Evolutionary conservation across 2,113 vertebrate genomes (phyloP), one percentile per base, ranked within the genome.

Genomic region (Ictalurus furcatus): DNA sequence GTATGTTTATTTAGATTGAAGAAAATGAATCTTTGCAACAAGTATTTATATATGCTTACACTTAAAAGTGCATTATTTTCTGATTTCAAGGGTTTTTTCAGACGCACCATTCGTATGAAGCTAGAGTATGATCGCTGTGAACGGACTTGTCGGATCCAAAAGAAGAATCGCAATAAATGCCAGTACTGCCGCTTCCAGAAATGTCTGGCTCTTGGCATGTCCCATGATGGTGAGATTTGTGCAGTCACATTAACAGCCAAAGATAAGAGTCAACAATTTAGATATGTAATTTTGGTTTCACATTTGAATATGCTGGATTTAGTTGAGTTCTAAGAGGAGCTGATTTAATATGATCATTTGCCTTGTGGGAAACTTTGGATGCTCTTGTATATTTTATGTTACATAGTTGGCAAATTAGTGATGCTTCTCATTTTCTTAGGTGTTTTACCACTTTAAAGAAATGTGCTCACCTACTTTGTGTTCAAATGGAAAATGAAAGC

Each of bases 101-200:
- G 97, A 40, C 95, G 97, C 85, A 98, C 97, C 0, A 96, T 98
- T 93, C 97, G 97, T 89, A 98, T 98, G 97, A 98, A 97, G 94
- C 94, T 98, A 88, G 96, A 98, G 74, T 98, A 98, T 0, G 97
- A 98, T 83, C 95, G 95, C 84, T 98, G 97, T 4, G 96, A 97
- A 80, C 95, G 96, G 69, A 97, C 93, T 94, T 98, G 97, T 93
- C 97, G 97, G 93, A 97, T 98, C 67, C 97, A 97, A 93, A 97
- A 97, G 93, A 98, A 97, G 94, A 97, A 96, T 92, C 90, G 97
- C 63, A 98, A 97, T 94, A 98, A 98, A 92, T 98, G 97, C 92
- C 97, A 98, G 94, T 97, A 97, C 93, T 97, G 97, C 93, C 97
- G 97, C 91, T 98, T 98, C 94, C 97, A 98, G 95, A 98, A 98